Conservation (phyloP, 2,113 vertebrate species). For the Bubo blakistoni region DNA sequence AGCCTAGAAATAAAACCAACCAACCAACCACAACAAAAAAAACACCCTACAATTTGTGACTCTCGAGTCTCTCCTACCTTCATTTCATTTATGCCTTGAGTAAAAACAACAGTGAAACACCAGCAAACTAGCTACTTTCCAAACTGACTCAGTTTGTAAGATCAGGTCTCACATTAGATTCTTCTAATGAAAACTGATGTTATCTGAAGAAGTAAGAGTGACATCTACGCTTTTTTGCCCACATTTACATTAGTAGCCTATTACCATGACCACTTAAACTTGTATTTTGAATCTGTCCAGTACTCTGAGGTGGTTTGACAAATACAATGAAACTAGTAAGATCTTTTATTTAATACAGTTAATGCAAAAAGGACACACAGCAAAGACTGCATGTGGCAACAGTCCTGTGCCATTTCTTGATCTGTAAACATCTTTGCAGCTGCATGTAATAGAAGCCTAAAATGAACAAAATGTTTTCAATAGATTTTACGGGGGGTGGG, state of each 20-base stretch:
- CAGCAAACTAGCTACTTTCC: background rate
- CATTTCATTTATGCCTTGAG: background rate
- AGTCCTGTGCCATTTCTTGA: background rate
- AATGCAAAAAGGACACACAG: background rate
- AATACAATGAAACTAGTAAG: background rate
- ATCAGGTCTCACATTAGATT: background rate
- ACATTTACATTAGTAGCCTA: background rate
- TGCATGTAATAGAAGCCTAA: background rate
- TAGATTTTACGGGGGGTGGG: background rate
- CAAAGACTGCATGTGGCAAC: background rate
- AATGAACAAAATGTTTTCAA: background rate
- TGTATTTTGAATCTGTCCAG: background rate
- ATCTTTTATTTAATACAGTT: background rate
- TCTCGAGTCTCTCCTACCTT: background rate
- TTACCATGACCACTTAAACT: background rate
- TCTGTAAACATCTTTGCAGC: background rate
- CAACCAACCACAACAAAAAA: background rate
- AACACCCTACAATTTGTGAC: background rate
- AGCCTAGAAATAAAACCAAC: background rate
- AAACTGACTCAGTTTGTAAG: background rate
- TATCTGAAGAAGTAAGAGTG: background rate
- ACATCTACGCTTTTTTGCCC: background rate
- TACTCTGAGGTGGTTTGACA: background rate
- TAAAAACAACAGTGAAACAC: background rate
- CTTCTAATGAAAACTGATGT: background rate